Evolutionary conservation across 2,888 invertebrate species (phyloP).

Genomic region (Agrochola circellaris): DNA sequence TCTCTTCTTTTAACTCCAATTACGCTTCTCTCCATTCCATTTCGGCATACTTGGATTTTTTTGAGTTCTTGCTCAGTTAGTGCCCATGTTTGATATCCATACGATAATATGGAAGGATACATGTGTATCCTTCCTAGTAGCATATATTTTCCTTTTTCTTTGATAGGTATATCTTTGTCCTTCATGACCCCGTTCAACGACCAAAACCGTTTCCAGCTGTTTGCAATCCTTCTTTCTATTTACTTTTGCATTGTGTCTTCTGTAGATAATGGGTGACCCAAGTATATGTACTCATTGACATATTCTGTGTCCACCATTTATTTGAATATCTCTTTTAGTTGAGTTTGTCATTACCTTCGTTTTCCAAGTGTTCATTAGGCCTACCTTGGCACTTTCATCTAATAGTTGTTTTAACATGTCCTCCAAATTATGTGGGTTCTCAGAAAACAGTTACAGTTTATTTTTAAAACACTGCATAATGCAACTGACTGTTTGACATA

Average conservation of each 20-base stretch:
- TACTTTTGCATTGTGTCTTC: no score
- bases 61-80: neutral
- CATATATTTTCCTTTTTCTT: neutral
- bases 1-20: neutral
- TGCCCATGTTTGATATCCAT: neutral
- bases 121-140: no score
- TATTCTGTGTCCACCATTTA: no score
- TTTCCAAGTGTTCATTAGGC: neutral
- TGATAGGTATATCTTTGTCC: neutral
- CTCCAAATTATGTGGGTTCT: neutral
- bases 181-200: no score
- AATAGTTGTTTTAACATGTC: neutral
- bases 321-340: no score
- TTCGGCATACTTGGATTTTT: neutral
- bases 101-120: neutral
- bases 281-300: no score
- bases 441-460: neutral
- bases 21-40: neutral
- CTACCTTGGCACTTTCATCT: neutral
- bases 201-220: no score
- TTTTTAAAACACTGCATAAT: slow-evolving; percentile 9
- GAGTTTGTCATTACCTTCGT: neutral
- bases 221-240: no score
- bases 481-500: slow-evolving; percentile 8
- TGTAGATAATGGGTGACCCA: no score